Evolutionary conservation across 2,113 vertebrate genomes (phyloP).

Genomic region (Onychorhynchus coronatus): DNA sequence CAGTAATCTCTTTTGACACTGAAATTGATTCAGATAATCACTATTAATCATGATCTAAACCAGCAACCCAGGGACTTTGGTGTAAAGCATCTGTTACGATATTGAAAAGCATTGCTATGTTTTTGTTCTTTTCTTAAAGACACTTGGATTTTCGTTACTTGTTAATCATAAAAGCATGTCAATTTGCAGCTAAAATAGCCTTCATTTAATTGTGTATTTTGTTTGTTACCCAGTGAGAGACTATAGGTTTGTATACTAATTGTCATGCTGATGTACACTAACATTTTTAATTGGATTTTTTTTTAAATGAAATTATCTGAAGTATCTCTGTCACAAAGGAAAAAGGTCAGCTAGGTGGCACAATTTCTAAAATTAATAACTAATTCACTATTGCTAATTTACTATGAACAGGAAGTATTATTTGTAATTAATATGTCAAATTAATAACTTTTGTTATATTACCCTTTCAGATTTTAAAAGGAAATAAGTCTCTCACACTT

Average conservation of each 20-base stretch:
- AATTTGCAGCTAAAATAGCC: not conserved
- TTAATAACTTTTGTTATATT: not conserved
- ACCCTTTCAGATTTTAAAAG: not conserved
- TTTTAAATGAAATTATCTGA: not conserved
- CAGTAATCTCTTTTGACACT: not conserved
- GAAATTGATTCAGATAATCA: not conserved
- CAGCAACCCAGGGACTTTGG: not conserved
- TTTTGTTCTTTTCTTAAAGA: not conserved
- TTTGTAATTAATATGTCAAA: not conserved
- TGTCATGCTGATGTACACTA: not conserved
- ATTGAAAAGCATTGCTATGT: not conserved
- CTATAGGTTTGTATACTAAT: not conserved
- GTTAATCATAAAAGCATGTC: not conserved
- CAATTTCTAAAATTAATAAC: not conserved
- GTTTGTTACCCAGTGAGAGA: not conserved
- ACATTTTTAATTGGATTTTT: not conserved
- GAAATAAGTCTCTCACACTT: not conserved
- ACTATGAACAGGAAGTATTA: not conserved
- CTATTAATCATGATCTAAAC: not conserved
- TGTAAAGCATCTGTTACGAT: not conserved
- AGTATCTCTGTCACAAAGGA: not conserved
- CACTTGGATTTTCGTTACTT: not conserved
- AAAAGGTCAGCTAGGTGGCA: not conserved
- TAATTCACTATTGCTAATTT: not conserved
- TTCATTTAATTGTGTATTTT: not conserved